phyloP scores from a whole-genome alignment of 1,140 invertebrate genomes.

The Euschistus heros region DNA sequence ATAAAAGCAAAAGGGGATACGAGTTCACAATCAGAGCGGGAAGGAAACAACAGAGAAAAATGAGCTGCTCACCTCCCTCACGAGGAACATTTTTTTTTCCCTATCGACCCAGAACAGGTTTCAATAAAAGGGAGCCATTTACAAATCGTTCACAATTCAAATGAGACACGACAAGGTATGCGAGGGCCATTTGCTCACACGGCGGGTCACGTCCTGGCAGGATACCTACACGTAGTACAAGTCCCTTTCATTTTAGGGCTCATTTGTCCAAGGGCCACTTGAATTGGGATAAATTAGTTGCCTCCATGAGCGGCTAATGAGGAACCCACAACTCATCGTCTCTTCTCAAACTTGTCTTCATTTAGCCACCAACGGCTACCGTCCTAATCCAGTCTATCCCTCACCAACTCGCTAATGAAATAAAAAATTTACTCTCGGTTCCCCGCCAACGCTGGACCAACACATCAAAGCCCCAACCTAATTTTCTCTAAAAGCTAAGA shows the following conservation, averaged over 20 bases:
- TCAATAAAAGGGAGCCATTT: constrained; percentile 8
- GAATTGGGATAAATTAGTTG: too few relatives aligned
- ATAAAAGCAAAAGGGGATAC: too few relatives aligned
- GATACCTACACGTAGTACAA: not conserved
- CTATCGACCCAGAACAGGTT: not conserved
- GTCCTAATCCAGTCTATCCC: too few relatives aligned
- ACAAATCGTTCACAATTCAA: constrained; percentile 15
- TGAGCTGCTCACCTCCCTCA: not conserved
- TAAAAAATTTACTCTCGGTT: too few relatives aligned
- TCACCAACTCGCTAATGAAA: too few relatives aligned
- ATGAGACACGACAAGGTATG: not conserved
- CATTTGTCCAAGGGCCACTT: constrained; percentile 5
- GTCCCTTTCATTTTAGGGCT: constrained; percentile 5
- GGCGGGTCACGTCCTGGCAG: not conserved
- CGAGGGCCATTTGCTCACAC: not conserved
- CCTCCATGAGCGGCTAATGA: too few relatives aligned
- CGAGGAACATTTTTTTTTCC: not conserved
- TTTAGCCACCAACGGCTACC: too few relatives aligned
- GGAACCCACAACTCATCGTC: too few relatives aligned
- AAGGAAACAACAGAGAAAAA: not conserved
- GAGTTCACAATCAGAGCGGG: not conserved
- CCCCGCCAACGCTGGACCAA: too few relatives aligned
- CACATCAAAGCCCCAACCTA: too few relatives aligned
- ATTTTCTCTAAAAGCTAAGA: too few relatives aligned
- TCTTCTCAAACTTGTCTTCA: too few relatives aligned